Conservation (phyloP, 2,888 invertebrate genomes). For the Onchidella celtica region DNA sequence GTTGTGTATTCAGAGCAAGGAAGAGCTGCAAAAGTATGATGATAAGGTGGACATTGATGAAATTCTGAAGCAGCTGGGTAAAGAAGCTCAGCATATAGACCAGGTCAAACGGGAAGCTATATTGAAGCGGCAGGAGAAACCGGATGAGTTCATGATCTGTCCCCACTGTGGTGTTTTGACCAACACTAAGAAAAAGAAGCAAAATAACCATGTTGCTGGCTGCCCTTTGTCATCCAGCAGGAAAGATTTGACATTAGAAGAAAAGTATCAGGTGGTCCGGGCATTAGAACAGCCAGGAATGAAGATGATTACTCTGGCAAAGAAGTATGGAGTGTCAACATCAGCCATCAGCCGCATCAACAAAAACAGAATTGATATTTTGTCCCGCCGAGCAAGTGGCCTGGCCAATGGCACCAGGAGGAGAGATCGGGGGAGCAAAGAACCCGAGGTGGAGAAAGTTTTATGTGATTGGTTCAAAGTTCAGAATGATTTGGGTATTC, state of each 20-base stretch:
- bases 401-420: conserved; percentile 7
- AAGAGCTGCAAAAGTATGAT: conserved; percentile 12
- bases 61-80: conserved; percentile 23
- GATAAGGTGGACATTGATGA: conserved; percentile 10
- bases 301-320: conserved; percentile 39
- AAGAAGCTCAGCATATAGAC: neutral
- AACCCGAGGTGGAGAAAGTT: conserved; percentile 44
- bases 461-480: conserved; percentile 46
- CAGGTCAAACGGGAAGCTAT: conserved; percentile 18
- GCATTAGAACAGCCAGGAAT: conserved; percentile 41
- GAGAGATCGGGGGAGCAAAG: conserved; percentile 39
- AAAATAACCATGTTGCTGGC: conserved; percentile 14
- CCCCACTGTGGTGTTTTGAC: conserved; percentile 42
- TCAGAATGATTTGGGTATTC: conserved; percentile 41
- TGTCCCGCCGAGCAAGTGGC: conserved; percentile 31
- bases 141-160: conserved; percentile 42
- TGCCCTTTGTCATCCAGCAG: conserved; percentile 32
- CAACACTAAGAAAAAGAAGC: conserved; percentile 17
- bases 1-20: conserved; percentile 2
- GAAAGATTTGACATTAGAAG: conserved; percentile 44
- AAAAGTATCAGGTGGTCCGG: conserved; percentile 39
- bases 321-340: conserved; percentile 43
- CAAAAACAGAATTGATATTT: conserved; percentile 42
- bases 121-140: neutral
- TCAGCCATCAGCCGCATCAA: conserved; percentile 45